Base-by-base conservation (phyloP, 2,113 vertebrate species). In the Acanthochromis polyacanthus region DNA sequence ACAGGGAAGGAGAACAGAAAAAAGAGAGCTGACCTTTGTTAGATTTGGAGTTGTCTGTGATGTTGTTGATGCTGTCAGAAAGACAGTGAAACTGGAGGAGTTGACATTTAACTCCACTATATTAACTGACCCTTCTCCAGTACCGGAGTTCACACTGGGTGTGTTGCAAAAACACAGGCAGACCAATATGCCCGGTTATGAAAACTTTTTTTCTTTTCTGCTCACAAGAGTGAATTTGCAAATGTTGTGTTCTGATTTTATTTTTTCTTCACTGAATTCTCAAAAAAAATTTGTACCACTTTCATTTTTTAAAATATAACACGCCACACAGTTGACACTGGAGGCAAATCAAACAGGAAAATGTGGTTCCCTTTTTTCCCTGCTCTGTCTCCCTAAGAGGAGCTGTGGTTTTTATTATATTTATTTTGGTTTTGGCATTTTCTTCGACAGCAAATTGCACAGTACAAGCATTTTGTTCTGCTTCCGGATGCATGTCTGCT, bases 81-180 rank as follows among this genome's bases (percentile, higher is more conserved):
- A 81, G 72, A 83, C 81, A 82, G 75, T 73, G 82, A 77, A 81
- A 79, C 60, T 52, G 69, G 68, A 87, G 25, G 71, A 79, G 78
- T 50, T 90, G 85, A 84, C 85, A 84, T 91, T 88, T 87, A 78
- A 62, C 72, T 79, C 50, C 55, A 66, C 73, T 81, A 68, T 87
- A 87, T 85, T 81, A 88, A 81, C 69, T 87, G 80, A 91, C 81
- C 84, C 68, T 57, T 78, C 62, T 63, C 20, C 1, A 4, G 23
- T 65, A 14, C 73, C 63, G 50, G 66, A 70, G 69, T 76, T 78
- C 80, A 83, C 4, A 48, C 62, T 53, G 30, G 62, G 66, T 48
- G 63, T 61, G 65, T 69, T 53, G 36, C 28, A 38, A 23, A 71
- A 66, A 36, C 48, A 1, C 5, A 55, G 17, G 51, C 15, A 19